These are phyloP conservation scores for Scelioninae gen. 1 DNA, from an alignment of 2,888 invertebrate genomes.

Conservation along the genomic window DNA sequence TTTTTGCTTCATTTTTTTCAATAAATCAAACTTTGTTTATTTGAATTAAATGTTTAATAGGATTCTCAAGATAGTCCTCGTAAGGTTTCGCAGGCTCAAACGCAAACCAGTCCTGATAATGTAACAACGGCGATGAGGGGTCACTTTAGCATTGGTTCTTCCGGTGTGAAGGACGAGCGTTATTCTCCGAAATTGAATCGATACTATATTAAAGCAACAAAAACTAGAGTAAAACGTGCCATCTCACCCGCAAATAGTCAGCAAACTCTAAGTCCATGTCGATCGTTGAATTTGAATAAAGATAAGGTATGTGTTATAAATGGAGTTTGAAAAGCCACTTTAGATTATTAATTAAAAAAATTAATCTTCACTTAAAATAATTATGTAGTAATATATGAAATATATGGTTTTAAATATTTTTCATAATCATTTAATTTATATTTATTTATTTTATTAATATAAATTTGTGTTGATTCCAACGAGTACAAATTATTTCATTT, in stretches of 20 bases:
- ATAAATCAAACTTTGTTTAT: neutral
- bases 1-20: too few relatives aligned
- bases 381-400: too few relatives aligned
- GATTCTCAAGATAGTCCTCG: constrained; percentile 82
- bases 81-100: constrained; percentile 85
- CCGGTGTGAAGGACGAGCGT: constrained; percentile 86
- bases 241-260: constrained; percentile 85
- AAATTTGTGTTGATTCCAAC: too few relatives aligned
- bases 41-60: constrained; percentile 70
- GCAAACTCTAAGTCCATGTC: constrained; percentile 81
- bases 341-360: neutral
- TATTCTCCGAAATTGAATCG: constrained; percentile 86
- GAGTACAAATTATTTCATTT: too few relatives aligned
- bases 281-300: constrained; percentile 81
- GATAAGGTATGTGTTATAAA: constrained; percentile 83
- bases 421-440: too few relatives aligned
- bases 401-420: too few relatives aligned
- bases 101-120: constrained; percentile 86
- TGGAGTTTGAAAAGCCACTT: constrained; percentile 1
- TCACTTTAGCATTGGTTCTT: constrained; percentile 87
- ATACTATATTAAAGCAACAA: constrained; percentile 81
- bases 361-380: neutral
- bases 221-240: constrained; percentile 84
- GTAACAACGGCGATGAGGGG: constrained; percentile 83
- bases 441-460: too few relatives aligned